Percentiles rank a stretch among this genome's conserved stretches.
These are phyloP conservation scores for Anoncus sp. DNA, from an alignment of 2,888 invertebrate species.

Conservation along the genomic window DNA sequence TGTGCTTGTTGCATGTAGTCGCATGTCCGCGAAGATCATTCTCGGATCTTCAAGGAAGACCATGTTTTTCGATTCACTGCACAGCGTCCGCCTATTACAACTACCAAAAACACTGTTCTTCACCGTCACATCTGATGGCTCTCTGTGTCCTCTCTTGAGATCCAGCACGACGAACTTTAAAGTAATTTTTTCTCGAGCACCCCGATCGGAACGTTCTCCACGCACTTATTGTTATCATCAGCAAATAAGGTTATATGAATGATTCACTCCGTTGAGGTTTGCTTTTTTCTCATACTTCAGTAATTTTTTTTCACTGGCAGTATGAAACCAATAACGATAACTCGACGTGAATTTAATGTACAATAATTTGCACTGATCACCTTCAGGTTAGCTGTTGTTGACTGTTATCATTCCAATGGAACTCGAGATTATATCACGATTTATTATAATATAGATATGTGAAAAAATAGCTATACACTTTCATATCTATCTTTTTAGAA, in stretches of 20 bases:
- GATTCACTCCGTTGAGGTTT: neutral
- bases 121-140: conserved; percentile 71
- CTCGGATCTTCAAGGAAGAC: conserved; percentile 82
- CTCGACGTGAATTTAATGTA: neutral
- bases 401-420: conserved; percentile 45
- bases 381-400: conserved; percentile 6
- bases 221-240: conserved; percentile 47
- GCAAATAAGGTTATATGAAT: neutral
- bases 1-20: conserved; percentile 81
- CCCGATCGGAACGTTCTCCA: conserved; percentile 25
- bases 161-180: conserved; percentile 70
- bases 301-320: neutral
- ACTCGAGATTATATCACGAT: conserved; percentile 39
- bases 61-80: conserved; percentile 74
- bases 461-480: conserved; percentile 7
- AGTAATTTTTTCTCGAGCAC: conserved; percentile 34
- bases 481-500: conserved; percentile 28
- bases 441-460: conserved; percentile 1
- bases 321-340: neutral
- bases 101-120: conserved; percentile 63
- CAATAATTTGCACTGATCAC: conserved; percentile 35
- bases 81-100: conserved; percentile 41
- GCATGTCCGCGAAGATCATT: conserved; percentile 82
- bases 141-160: conserved; percentile 55
- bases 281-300: neutral